Percentiles rank a stretch among this genome's conserved stretches.
Evolutionary conservation across 2,797 vertebrate species (phyloP).

Genomic region (Girardinus metallicus): DNA sequence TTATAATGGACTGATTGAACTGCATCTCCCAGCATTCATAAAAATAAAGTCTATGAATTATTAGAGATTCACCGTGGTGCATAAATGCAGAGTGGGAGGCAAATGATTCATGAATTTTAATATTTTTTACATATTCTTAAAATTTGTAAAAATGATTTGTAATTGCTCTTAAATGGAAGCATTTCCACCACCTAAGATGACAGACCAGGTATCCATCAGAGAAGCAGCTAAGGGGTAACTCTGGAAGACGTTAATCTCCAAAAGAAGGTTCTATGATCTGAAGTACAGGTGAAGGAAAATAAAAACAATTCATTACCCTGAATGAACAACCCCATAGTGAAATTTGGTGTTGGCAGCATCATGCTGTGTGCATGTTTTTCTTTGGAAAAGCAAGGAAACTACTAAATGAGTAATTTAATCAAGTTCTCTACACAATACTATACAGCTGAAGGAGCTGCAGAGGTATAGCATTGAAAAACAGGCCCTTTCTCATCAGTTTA

Average conservation of each 20-base stretch:
- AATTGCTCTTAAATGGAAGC: too few species aligned
- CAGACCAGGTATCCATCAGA: background rate
- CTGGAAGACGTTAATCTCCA: background rate
- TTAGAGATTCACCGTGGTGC: background rate
- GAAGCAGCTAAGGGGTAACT: background rate
- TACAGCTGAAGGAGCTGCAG: background rate
- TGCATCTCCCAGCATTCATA: too few species aligned
- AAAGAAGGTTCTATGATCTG: background rate
- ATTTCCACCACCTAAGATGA: background rate
- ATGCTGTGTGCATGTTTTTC: background rate
- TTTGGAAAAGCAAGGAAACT: background rate
- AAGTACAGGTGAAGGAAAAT: background rate
- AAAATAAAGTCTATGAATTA: too few species aligned
- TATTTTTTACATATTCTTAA: too few species aligned
- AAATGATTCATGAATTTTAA: background rate
- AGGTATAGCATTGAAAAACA: constrained; percentile 20
- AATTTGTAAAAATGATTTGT: too few species aligned
- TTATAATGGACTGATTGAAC: too few species aligned
- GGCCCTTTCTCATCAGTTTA: constrained; percentile 23
- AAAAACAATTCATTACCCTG: background rate
- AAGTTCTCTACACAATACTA: background rate
- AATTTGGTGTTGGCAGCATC: background rate
- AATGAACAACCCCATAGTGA: background rate
- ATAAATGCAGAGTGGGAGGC: background rate
- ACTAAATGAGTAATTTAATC: background rate